Conservation (phyloP, 2,888 invertebrate genomes). For the Mongoloraphidia duomilia region DNA sequence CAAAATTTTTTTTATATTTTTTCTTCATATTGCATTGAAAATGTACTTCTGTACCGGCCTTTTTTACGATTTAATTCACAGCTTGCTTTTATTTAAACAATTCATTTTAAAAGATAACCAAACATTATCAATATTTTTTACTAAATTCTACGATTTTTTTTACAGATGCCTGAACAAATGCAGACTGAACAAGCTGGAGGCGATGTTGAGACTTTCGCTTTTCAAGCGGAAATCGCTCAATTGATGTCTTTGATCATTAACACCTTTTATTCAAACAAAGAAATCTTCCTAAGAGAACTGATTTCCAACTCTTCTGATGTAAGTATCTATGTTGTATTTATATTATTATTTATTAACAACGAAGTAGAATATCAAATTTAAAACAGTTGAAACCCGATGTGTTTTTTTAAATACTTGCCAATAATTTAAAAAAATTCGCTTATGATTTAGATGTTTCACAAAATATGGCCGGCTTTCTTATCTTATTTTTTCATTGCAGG, state of each 20-base stretch:
- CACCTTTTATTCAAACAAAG: constrained; percentile 97
- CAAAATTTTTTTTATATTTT: no score
- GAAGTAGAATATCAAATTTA: not conserved
- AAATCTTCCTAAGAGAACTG: constrained; percentile 90
- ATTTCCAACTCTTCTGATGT: constrained; percentile 92
- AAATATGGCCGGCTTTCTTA: no score
- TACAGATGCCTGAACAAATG: constrained; percentile 58
- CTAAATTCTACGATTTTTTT: constrained; percentile 18
- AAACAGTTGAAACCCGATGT: not conserved
- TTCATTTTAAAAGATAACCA: no score
- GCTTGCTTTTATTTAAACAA: no score
- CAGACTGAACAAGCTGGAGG: constrained; percentile 27
- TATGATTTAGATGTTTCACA: no score
- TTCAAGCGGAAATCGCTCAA: constrained; percentile 96
- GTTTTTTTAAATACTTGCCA: not conserved
- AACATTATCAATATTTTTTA: no score
- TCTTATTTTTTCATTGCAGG: constrained; percentile 19
- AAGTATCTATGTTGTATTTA: constrained; percentile 22
- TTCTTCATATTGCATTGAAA: no score
- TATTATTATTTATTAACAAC: not conserved
- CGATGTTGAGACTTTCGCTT: constrained; percentile 86
- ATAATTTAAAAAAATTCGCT: no score
- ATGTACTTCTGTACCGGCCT: no score
- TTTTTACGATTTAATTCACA: no score
- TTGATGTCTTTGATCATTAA: constrained; percentile 97